Evolutionary conservation across 1,140 invertebrate species (phyloP), one percentile per base, ranked within the genome.

Genomic region (Augochlora pura): DNA sequence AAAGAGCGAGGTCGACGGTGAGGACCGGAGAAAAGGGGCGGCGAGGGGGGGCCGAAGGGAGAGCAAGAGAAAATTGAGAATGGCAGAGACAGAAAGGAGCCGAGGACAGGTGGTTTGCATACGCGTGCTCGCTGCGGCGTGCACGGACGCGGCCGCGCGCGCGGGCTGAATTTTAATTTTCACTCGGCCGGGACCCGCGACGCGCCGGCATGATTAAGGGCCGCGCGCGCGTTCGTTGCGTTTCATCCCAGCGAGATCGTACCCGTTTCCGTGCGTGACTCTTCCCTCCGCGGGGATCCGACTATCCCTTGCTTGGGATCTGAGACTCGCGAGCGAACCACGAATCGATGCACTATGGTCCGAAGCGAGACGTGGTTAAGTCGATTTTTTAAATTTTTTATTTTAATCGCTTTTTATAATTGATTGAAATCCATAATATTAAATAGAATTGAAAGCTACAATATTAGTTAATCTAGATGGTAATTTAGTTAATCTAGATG

Each of bases 101-200:
- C 63, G 64, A n/a, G 64, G 70, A 79, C 80, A 86, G 83, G 83
- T 87, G 85, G 83, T 85, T 87, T 87, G 83, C 83, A 87, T 87
- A 87, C 83, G 73, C 85, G 80, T 74, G 84, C 68, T 68, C 49
- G 39, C 72, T 64, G 57, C 73, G 81, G 62, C 80, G 64, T 64
- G 76, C 69, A 73, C 74, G 79, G 70, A 75, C 66, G 70, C 74
- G 79, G 70, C 71, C 66, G 72, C 52, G 78, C 52, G 78, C 84
- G 80, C 82, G 38, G 32, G 57, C 38, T 84, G 86, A 84, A 87
- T 87, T 82, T 82, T 81, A 87, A 87, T 86, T 86, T 87, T 85
- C 86, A 81, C 85, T 82, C 82, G 74, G 46, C 23, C 23, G 32
- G 32, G 32, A n/a, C n/a, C 32, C 32, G 32, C 32, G 32, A 1